phyloP scores from a whole-genome alignment of 2,113 vertebrate genomes.

The Gallinago undulata region DNA sequence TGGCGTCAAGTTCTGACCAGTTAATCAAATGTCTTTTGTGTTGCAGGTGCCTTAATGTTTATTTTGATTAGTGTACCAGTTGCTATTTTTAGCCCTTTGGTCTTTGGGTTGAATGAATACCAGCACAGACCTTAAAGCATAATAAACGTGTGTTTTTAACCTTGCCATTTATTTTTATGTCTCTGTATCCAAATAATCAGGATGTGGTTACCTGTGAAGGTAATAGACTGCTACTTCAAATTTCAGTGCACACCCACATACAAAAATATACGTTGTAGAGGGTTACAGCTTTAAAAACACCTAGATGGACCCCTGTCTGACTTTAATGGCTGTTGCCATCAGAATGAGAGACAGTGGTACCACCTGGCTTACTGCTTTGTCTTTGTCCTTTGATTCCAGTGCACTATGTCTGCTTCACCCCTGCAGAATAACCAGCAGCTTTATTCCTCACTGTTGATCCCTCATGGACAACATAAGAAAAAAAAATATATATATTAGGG shows the following conservation, averaged over 20 bases:
- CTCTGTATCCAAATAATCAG: constrained; percentile 74
- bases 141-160: constrained; percentile 74
- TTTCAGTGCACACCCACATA: constrained; percentile 56
- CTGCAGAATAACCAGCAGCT: neutral
- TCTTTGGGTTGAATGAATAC: constrained; percentile 69
- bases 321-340: neutral
- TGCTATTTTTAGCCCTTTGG: constrained; percentile 74
- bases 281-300: neutral
- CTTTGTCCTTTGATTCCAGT: neutral
- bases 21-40: constrained; percentile 75
- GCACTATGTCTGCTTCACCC: neutral
- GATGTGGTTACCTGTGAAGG: constrained; percentile 78
- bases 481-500: too few species aligned
- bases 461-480: neutral
- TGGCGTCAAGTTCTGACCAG: constrained; percentile 57
- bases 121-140: constrained; percentile 62
- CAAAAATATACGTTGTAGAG: constrained; percentile 69
- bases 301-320: neutral
- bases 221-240: constrained; percentile 62
- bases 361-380: neutral
- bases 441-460: neutral
- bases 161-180: constrained; percentile 76
- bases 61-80: constrained; percentile 70
- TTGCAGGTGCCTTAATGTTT: constrained; percentile 74
- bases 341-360: neutral